These are phyloP conservation scores for Melinaea menophilus DNA, from an alignment of 2,888 invertebrate species.

Conservation along the genomic window DNA sequence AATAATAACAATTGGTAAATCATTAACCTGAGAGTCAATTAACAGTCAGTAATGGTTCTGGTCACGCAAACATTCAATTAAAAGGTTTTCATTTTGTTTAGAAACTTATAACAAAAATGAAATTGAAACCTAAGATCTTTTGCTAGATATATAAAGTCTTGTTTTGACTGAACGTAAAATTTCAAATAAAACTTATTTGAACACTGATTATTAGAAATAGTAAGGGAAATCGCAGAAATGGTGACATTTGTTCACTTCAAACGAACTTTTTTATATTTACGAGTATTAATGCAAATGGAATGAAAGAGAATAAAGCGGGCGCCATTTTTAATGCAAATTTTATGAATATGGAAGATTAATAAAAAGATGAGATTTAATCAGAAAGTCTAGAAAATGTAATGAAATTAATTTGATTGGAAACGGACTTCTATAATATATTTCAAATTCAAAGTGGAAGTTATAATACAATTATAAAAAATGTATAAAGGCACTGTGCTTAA, in stretches of 20 bases:
- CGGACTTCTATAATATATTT: too few species aligned
- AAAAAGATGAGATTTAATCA: background rate
- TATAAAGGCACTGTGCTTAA: too few species aligned
- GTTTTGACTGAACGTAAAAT: too few species aligned
- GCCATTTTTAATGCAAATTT: slow-evolving; percentile 2
- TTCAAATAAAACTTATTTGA: slow-evolving; percentile 4
- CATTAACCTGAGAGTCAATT: slow-evolving; percentile 34
- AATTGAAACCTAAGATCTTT: slow-evolving; percentile 7
- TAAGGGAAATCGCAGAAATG: slow-evolving; percentile 22
- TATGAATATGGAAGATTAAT: background rate
- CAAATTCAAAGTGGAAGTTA: too few species aligned
- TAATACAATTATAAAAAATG: too few species aligned
- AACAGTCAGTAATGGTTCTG: slow-evolving; percentile 35
- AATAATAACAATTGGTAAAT: slow-evolving; percentile 28
- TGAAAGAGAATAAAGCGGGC: background rate
- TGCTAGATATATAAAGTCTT: too few species aligned
- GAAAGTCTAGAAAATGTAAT: too few species aligned
- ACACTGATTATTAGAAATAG: slow-evolving; percentile 20
- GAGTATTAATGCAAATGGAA: background rate
- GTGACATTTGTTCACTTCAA: slow-evolving; percentile 20
- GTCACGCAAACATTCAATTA: slow-evolving; percentile 41
- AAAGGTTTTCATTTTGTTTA: slow-evolving; percentile 23
- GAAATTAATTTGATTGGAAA: too few species aligned
- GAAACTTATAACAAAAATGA: slow-evolving; percentile 3
- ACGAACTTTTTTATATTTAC: slow-evolving; percentile 10